These are phyloP conservation scores for Karalla daura DNA, from an alignment of 2,797 vertebrate genomes.

Conservation along the genomic window DNA sequence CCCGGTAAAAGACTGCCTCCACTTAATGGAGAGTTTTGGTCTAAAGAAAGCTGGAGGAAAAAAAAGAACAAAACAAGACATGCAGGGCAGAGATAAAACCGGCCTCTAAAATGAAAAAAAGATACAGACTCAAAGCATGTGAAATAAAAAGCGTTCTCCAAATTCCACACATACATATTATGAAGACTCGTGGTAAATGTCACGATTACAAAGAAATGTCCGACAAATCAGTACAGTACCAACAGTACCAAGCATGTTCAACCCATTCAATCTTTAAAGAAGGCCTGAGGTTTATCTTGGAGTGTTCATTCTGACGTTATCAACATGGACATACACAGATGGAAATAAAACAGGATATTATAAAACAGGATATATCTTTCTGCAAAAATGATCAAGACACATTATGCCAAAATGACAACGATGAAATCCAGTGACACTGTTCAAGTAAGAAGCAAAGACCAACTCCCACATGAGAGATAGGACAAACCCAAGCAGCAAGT, in stretches of 20 bases:
- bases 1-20: conserved; percentile 4
- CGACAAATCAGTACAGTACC: too few relatives aligned
- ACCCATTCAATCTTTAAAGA: too few relatives aligned
- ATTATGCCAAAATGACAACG: background rate
- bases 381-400: too few relatives aligned
- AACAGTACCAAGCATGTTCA: too few relatives aligned
- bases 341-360: too few relatives aligned
- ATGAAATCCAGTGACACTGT: too few relatives aligned
- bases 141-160: background rate
- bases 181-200: background rate
- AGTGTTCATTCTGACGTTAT: too few relatives aligned
- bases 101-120: background rate
- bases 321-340: too few relatives aligned
- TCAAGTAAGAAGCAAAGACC: background rate
- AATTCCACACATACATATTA: background rate
- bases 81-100: conserved; percentile 5
- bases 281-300: too few relatives aligned
- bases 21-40: conserved; percentile 29
- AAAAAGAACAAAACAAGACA: background rate
- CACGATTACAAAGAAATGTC: too few relatives aligned
- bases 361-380: too few relatives aligned
- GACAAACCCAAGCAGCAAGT: too few relatives aligned
- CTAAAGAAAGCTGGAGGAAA: background rate
- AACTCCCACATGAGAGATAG: background rate
- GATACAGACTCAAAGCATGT: background rate